Conservation (phyloP, 2,113 vertebrate species). For the Ammodytes dubius region DNA sequence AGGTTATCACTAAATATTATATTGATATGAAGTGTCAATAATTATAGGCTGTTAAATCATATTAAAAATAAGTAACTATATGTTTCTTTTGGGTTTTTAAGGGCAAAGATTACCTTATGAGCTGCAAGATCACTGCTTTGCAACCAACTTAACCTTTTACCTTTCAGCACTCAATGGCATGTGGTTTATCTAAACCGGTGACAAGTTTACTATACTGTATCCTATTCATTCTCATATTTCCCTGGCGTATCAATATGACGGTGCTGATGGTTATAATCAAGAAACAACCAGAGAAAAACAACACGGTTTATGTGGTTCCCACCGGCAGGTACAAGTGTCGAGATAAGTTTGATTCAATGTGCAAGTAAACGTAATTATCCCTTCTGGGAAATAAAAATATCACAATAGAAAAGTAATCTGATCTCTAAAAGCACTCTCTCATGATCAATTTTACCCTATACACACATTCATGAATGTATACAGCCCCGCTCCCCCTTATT, state of each 20-base stretch:
- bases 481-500: neutral
- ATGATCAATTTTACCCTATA: neutral
- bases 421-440: slow-evolving; percentile 13
- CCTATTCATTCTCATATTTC: neutral
- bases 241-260: neutral
- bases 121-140: neutral
- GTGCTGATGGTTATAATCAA: neutral
- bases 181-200: neutral
- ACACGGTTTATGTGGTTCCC: neutral
- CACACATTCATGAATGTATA: neutral
- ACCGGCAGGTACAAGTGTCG: neutral
- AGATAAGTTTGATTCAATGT: slow-evolving; percentile 8
- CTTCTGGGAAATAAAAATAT: slow-evolving; percentile 16
- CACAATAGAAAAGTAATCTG: slow-evolving; percentile 4
- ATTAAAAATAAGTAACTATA: too few relatives aligned
- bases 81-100: too few relatives aligned
- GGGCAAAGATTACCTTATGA: neutral
- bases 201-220: neutral
- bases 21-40: neutral
- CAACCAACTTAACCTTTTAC: neutral
- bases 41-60: too few relatives aligned
- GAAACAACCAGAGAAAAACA: neutral
- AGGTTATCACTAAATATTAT: neutral
- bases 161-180: neutral
- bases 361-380: neutral